These are phyloP conservation scores for Ellobius talpinus DNA, from an alignment of 2,113 vertebrate species.

Conservation along the genomic window DNA sequence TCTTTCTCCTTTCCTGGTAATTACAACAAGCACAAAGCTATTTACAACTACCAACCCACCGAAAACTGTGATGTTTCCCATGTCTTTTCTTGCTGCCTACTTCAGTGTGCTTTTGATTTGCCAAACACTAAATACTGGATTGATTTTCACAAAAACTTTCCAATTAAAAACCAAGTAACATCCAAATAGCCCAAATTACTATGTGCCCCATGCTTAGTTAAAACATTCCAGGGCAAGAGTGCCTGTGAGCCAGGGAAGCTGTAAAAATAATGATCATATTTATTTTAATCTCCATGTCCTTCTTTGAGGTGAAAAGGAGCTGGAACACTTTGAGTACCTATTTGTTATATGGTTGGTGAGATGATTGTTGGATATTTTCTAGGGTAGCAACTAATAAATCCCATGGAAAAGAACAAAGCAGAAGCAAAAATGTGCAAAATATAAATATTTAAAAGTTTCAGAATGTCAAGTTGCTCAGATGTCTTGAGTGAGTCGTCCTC, in stretches of 20 bases:
- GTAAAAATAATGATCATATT: slow-evolving; percentile 60
- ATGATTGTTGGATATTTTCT: slow-evolving; percentile 47
- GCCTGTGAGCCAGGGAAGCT: slow-evolving; percentile 50
- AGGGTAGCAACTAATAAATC: slow-evolving; percentile 55
- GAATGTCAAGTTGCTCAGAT: slow-evolving; percentile 35
- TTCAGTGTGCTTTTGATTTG: background rate
- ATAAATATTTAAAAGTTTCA: slow-evolving; percentile 53
- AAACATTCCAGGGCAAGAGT: slow-evolving; percentile 37
- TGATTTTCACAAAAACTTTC: slow-evolving; percentile 78
- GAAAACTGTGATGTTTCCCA: background rate
- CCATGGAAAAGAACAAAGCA: slow-evolving; percentile 62
- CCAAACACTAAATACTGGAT: slow-evolving; percentile 61
- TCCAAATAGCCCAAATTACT: slow-evolving; percentile 15
- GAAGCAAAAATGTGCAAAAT: slow-evolving; percentile 39
- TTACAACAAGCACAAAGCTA: slow-evolving; percentile 18
- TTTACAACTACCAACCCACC: background rate
- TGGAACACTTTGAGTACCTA: slow-evolving; percentile 17
- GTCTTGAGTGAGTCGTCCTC: slow-evolving; percentile 55
- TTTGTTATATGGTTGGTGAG: slow-evolving; percentile 3
- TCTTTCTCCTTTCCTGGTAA: slow-evolving; percentile 54
- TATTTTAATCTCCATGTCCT: slow-evolving; percentile 63
- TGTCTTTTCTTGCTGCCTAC: background rate
- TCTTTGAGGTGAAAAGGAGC: slow-evolving; percentile 7
- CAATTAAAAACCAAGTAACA: slow-evolving; percentile 36
- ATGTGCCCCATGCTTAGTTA: slow-evolving; percentile 21